Evolutionary conservation across 2,113 vertebrate genomes (phyloP).

Genomic region (Felis catus): DNA sequence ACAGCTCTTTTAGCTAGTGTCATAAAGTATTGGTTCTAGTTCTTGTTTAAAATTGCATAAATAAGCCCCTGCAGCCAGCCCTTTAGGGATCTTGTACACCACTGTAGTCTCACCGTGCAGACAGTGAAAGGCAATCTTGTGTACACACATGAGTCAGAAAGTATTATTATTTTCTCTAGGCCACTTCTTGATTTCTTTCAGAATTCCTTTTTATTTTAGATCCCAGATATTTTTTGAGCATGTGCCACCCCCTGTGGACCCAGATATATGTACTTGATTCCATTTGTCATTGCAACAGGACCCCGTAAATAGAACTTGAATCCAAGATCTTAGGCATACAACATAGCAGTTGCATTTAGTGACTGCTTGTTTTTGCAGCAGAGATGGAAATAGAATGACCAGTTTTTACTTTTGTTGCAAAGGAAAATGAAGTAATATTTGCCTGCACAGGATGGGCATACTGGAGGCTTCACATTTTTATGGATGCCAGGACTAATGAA

Average conservation of each 20-base stretch:
- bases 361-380: neutral
- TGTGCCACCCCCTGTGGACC: neutral
- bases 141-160: neutral
- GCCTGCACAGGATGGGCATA: neutral
- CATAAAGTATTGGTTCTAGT: constrained; percentile 35
- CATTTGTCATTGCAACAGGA: neutral
- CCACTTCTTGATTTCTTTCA: constrained; percentile 10
- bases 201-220: neutral
- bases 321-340: neutral
- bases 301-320: neutral
- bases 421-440: neutral
- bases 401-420: neutral
- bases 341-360: neutral
- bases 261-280: neutral
- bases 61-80: neutral
- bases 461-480: neutral
- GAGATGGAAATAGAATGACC: constrained; percentile 1
- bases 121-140: neutral
- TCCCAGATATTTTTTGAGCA: neutral
- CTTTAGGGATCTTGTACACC: neutral
- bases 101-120: neutral
- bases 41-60: constrained; percentile 45
- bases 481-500: neutral
- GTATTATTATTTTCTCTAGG: neutral
- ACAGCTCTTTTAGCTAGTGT: constrained; percentile 34